These are phyloP conservation scores for Dendroctonus ponderosae DNA, from an alignment of 1,140 invertebrate species.

Conservation along the genomic window DNA sequence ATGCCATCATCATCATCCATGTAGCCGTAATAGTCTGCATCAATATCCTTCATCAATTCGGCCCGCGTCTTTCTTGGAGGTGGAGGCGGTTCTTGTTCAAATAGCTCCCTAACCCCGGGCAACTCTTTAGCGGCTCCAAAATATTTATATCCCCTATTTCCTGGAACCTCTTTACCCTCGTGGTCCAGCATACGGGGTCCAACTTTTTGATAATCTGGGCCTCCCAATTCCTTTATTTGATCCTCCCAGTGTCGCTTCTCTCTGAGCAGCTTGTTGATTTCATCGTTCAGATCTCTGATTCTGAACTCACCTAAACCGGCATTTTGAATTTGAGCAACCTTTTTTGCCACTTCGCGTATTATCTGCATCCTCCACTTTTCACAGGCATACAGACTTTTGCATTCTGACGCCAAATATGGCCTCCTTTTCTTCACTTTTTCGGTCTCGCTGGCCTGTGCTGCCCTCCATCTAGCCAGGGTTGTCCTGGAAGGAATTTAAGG, in stretches of 20 bases:
- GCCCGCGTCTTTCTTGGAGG: slow-evolving; percentile 88
- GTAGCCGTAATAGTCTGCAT: slow-evolving; percentile 99
- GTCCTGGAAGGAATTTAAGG: slow-evolving; percentile 66
- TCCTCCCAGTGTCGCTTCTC: slow-evolving; percentile 98
- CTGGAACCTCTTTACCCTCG: slow-evolving; percentile 95
- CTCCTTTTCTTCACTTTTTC: slow-evolving; percentile 77
- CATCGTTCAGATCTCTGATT: slow-evolving; percentile 97
- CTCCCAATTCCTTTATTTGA: slow-evolving; percentile 92
- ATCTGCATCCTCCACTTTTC: slow-evolving; percentile 97
- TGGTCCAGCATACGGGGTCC: slow-evolving; percentile 94
- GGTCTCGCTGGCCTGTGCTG: slow-evolving; percentile 85
- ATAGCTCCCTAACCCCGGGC: slow-evolving; percentile 94
- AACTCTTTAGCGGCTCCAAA: slow-evolving; percentile 99
- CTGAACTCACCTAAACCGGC: slow-evolving; percentile 98
- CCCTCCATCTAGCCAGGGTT: slow-evolving; percentile 91
- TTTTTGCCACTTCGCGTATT: slow-evolving; percentile 94
- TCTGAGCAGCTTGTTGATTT: slow-evolving; percentile 96
- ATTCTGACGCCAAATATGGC: slow-evolving; percentile 92
- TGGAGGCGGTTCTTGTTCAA: slow-evolving; percentile 91
- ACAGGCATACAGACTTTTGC: slow-evolving; percentile 82
- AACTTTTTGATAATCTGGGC: slow-evolving; percentile 89
- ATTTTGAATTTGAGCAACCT: slow-evolving; percentile 99
- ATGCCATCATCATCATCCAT: slow-evolving; percentile 97
- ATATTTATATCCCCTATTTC: slow-evolving; percentile 98
- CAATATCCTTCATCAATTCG: slow-evolving; percentile 96